A percentile compares a stretch with the other conserved stretches of the same genome.
phyloP scores from a whole-genome alignment of 2,797 vertebrate species.

The Discoglossus pictus region DNA sequence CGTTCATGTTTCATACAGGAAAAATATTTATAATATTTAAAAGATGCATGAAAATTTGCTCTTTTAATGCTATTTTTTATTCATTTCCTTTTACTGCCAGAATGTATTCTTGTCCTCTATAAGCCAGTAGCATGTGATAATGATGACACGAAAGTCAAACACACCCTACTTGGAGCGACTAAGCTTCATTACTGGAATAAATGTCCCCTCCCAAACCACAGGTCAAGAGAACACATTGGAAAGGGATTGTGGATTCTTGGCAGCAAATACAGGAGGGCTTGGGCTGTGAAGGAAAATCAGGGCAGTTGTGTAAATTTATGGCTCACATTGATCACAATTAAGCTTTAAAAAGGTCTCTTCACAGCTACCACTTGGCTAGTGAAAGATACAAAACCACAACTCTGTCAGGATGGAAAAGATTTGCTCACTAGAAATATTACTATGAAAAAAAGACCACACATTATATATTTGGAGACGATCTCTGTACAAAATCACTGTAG shows the following conservation, averaged over 20 bases:
- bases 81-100: constrained; percentile 24
- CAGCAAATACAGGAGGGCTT: constrained; percentile 1
- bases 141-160: constrained; percentile 16
- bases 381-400: not conserved
- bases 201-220: constrained; percentile 7
- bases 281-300: not conserved
- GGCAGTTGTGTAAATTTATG: constrained; percentile 18
- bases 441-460: not conserved
- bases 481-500: too few species aligned
- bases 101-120: constrained; percentile 9
- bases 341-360: not conserved
- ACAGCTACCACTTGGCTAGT: constrained; percentile 5
- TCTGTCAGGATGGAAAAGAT: not conserved
- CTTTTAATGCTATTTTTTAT: too few species aligned
- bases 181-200: constrained; percentile 27
- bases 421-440: not conserved
- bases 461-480: not conserved
- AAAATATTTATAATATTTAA: too few species aligned
- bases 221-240: not conserved
- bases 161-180: not conserved
- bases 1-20: too few species aligned
- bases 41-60: too few species aligned
- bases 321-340: not conserved
- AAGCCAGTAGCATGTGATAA: constrained; percentile 35
- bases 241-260: constrained; percentile 6